Conservation (phyloP, 2,797 vertebrate genomes). For the Sebastes itinus region DNA sequence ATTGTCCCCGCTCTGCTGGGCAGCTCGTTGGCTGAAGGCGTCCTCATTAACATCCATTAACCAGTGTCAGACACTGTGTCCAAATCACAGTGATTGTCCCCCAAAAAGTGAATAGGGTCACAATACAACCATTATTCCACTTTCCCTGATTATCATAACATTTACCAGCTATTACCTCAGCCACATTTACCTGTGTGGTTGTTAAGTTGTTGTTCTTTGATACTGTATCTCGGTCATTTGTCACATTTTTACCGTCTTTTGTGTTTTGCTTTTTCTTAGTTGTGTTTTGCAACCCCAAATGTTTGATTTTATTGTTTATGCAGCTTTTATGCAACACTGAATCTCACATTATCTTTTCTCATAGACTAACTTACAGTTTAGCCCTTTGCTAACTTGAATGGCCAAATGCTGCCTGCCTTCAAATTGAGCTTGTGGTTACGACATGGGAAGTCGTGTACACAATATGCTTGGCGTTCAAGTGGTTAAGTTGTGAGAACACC, state of each 20-base stretch:
- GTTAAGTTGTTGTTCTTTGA: background rate
- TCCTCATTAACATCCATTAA: slow-evolving; percentile 51
- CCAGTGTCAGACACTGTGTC: background rate
- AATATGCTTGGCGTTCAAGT: too few species aligned
- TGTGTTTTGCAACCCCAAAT: background rate
- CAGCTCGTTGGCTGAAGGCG: slow-evolving; percentile 4
- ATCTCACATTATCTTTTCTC: background rate
- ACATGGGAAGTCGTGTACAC: too few species aligned
- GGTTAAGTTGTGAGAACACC: too few species aligned
- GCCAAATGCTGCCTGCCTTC: too few species aligned
- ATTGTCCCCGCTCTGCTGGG: background rate
- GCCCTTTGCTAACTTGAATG: too few species aligned
- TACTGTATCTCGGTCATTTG: background rate
- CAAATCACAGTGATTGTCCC: slow-evolving; percentile 5
- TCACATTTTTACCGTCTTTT: background rate
- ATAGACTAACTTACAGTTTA: background rate
- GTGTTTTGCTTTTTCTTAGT: background rate
- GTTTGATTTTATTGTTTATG: background rate
- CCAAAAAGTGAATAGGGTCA: background rate
- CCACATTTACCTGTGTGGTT: background rate
- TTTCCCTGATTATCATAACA: background rate
- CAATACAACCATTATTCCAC: background rate
- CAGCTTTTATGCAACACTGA: background rate
- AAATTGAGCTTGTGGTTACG: too few species aligned
- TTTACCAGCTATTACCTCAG: background rate